These are phyloP conservation scores for Thamnophis elegans DNA, from an alignment of 2,797 vertebrate species.

Conservation along the genomic window DNA sequence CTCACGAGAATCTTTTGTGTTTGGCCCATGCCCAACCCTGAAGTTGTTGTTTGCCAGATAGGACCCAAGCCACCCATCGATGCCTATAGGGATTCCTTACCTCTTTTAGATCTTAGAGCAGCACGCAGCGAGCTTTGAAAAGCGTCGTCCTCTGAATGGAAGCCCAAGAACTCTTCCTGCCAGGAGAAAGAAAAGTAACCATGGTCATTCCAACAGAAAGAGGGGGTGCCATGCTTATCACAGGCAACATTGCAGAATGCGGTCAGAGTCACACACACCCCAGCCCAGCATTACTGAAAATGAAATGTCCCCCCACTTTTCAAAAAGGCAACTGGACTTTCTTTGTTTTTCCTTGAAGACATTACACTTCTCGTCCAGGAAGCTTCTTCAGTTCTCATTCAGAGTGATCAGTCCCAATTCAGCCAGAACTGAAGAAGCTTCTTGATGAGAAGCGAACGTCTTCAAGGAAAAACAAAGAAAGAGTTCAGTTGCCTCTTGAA, in stretches of 20 bases:
- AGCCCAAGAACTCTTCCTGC: constrained; percentile 86
- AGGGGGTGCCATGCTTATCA: constrained; percentile 4
- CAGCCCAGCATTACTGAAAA: no score
- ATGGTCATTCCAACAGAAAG: background rate
- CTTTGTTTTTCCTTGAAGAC: background rate
- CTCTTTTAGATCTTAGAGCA: constrained; percentile 74
- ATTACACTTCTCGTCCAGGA: background rate
- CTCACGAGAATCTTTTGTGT: background rate
- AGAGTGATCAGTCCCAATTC: background rate
- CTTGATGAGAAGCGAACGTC: background rate
- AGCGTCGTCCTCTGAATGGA: constrained; percentile 79
- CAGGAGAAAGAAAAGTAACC: constrained; percentile 58
- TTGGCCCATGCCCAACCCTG: background rate
- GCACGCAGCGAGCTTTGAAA: constrained; percentile 71
- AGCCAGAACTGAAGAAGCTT: background rate
- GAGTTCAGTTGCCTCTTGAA: background rate
- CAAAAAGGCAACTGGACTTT: background rate
- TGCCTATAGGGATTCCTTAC: constrained; percentile 35
- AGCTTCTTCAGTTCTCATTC: background rate
- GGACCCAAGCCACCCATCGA: background rate
- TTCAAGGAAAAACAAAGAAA: background rate
- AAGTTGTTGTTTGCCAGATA: background rate
- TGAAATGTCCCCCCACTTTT: background rate
- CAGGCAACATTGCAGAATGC: background rate
- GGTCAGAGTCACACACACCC: background rate